Evolutionary conservation across 2,888 invertebrate genomes (phyloP).

Genomic region (Linyphia triangularis): DNA sequence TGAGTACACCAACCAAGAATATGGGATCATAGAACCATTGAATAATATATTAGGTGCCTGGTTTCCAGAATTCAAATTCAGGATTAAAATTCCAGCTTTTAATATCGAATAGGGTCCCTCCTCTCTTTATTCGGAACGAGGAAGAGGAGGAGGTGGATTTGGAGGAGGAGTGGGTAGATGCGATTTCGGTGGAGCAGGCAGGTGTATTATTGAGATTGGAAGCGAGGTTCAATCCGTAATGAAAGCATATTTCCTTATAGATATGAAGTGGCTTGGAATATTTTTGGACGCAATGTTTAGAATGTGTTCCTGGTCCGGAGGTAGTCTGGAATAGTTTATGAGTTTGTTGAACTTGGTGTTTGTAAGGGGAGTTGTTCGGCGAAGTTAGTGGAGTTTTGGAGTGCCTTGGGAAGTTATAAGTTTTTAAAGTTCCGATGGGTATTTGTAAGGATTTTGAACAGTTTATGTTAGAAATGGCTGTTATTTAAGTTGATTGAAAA

Average conservation of each 20-base stretch:
- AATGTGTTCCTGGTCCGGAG: not conserved
- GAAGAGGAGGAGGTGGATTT: not conserved
- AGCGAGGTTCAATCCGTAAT: not conserved
- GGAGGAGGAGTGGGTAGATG: too few relatives aligned
- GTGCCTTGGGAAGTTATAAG: not conserved
- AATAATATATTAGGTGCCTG: too few relatives aligned
- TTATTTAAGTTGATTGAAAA: too few relatives aligned
- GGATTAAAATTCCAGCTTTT: constrained; percentile 41
- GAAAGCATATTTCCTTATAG: constrained; percentile 41
- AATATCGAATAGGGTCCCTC: constrained; percentile 12
- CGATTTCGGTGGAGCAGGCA: not conserved
- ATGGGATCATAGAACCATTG: too few relatives aligned
- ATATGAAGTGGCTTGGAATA: constrained; percentile 11
- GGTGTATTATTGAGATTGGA: constrained; percentile 38
- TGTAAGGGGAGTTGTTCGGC: not conserved
- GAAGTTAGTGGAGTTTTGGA: not conserved
- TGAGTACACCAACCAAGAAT: too few relatives aligned
- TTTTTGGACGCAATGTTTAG: not conserved
- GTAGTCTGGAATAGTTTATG: constrained; percentile 5
- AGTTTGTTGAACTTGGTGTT: not conserved
- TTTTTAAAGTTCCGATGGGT: too few relatives aligned
- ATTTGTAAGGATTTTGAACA: not conserved
- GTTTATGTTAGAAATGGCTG: not conserved
- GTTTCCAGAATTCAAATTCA: constrained; percentile 8
- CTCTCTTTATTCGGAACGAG: not conserved